Percentiles rank a stretch among this genome's conserved stretches.
These are phyloP conservation scores for Pseudomyrmex cubaensis DNA, from an alignment of 1,140 invertebrate species.

Conservation along the genomic window DNA sequence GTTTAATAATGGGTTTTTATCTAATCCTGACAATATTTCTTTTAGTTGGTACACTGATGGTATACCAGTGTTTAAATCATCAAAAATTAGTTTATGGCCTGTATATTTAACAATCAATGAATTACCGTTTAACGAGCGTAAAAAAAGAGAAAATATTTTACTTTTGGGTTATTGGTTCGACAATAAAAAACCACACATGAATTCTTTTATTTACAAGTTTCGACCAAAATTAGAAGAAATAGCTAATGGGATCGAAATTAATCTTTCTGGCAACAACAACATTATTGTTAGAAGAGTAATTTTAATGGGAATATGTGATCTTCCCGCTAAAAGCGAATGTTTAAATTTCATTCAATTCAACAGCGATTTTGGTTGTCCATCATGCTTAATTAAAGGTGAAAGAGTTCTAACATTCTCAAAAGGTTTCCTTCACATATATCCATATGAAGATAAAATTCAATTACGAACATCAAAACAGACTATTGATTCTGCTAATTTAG, in stretches of 20 bases:
- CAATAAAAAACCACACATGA: background rate
- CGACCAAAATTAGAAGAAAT: background rate
- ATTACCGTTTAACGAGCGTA: background rate
- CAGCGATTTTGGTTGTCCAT: background rate
- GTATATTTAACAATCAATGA: conserved; percentile 7
- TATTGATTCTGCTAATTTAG: background rate
- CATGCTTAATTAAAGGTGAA: background rate
- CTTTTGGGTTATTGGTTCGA: background rate
- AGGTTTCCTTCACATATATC: background rate
- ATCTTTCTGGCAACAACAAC: background rate
- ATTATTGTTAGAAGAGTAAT: background rate
- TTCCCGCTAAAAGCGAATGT: conserved; percentile 5
- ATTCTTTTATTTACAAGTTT: background rate
- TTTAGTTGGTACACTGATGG: conserved; percentile 14
- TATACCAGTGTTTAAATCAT: background rate
- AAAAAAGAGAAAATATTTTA: conserved; percentile 8
- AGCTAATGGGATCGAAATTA: background rate
- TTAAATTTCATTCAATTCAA: conserved; percentile 11
- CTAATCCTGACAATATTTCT: background rate
- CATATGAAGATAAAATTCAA: background rate
- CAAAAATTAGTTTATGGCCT: conserved; percentile 6
- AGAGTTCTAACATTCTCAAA: background rate
- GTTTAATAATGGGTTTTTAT: conserved; percentile 1
- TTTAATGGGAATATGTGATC: conserved; percentile 7
- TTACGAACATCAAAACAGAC: background rate